Percentiles rank a stretch among this genome's conserved stretches.
Evolutionary conservation across 2,797 vertebrate species (phyloP).

Genomic region (Dendrocincla fuliginosa): DNA sequence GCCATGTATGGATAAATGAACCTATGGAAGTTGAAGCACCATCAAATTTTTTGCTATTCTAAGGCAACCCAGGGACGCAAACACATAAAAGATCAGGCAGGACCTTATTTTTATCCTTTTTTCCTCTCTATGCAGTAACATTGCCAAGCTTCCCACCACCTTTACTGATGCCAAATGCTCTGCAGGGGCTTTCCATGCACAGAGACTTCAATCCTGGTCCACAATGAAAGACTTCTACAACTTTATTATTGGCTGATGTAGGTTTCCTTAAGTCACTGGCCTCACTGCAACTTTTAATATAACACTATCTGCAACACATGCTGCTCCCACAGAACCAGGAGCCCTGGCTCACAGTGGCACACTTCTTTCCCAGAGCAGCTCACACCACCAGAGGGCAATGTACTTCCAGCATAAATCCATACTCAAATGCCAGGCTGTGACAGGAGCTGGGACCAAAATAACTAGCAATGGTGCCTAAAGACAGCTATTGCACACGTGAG

Average conservation of each 20-base stretch:
- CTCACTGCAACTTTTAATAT: background rate
- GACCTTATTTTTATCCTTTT: background rate
- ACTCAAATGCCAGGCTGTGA: background rate
- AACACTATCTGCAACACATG: accelerated
- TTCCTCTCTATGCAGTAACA: background rate
- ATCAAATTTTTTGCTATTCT: background rate
- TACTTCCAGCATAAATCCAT: background rate
- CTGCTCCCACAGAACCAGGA: background rate
- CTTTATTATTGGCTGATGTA: background rate
- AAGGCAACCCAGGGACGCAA: background rate
- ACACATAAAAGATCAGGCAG: background rate
- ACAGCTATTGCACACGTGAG: background rate
- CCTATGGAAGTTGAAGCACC: background rate
- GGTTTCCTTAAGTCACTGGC: background rate
- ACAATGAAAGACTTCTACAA: background rate
- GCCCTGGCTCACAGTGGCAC: background rate
- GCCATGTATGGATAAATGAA: background rate
- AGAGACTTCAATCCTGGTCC: background rate
- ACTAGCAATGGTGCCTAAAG: background rate
- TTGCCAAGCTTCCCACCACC: background rate
- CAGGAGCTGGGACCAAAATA: background rate
- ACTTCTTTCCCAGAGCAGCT: background rate
- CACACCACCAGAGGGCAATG: constrained; percentile 56
- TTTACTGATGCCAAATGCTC: background rate
- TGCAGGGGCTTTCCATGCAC: background rate